A percentile compares a stretch with the other conserved stretches of the same genome.
phyloP scores from a whole-genome alignment of 2,797 vertebrate species.

The Aphelocoma californica region DNA sequence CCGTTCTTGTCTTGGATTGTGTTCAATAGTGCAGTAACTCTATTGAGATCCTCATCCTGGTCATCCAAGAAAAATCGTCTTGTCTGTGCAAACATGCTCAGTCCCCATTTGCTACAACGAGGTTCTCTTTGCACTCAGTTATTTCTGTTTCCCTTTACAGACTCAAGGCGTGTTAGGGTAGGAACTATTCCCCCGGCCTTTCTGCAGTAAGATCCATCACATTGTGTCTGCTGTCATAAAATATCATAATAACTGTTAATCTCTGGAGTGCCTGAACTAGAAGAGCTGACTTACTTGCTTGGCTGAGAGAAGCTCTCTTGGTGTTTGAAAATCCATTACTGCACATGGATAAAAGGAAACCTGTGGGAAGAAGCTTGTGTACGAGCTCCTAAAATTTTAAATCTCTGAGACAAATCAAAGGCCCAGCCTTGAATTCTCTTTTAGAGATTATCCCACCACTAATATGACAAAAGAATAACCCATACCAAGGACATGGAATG shows the following conservation, averaged over 20 bases:
- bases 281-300: not conserved
- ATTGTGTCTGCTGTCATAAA: not conserved
- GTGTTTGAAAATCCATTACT: not conserved
- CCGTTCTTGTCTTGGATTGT: not conserved
- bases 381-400: not conserved
- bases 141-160: not conserved
- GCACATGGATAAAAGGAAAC: not conserved
- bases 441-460: not conserved
- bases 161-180: not conserved
- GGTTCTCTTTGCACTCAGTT: not conserved
- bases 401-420: not conserved
- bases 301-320: not conserved
- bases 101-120: not conserved
- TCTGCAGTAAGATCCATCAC: not conserved
- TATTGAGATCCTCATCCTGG: not conserved
- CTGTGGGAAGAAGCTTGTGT: not conserved
- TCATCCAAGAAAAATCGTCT: not conserved
- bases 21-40: not conserved
- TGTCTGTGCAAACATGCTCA: not conserved
- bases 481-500: accelerated
- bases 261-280: not conserved
- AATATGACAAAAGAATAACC: not conserved
- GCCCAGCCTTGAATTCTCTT: not conserved
- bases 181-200: not conserved
- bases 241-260: not conserved